phyloP scores from a whole-genome alignment of 2,113 vertebrate genomes.

The Petromus typicus region DNA sequence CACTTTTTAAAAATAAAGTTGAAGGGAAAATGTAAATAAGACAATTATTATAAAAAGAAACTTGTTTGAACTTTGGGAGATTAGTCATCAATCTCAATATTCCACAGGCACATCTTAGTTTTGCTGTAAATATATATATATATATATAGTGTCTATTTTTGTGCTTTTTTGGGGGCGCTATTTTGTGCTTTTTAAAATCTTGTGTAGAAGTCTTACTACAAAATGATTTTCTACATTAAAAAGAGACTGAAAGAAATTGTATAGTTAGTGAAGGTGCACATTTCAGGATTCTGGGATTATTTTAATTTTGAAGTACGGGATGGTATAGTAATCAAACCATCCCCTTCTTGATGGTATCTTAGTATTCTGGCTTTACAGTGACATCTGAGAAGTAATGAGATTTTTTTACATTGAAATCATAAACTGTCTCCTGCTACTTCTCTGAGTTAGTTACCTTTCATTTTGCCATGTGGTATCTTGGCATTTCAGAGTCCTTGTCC shows the following conservation, averaged over 20 bases:
- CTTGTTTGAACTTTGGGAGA: background rate
- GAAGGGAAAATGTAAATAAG: constrained; percentile 12
- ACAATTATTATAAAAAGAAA: constrained; percentile 80
- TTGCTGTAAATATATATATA: constrained; percentile 68
- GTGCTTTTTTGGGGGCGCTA: constrained; percentile 3
- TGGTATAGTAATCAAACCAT: constrained; percentile 18
- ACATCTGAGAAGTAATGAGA: constrained; percentile 22
- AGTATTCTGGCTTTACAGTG: constrained; percentile 27
- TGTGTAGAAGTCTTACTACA: constrained; percentile 77
- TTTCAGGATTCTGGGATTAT: constrained; percentile 37
- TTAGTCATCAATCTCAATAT: background rate
- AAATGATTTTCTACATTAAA: constrained; percentile 68
- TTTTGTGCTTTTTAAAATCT: constrained; percentile 63
- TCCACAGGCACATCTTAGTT: background rate
- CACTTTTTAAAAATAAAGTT: constrained; percentile 60
- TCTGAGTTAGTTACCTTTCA: background rate
- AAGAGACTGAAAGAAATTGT: constrained; percentile 62
- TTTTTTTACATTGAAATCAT: constrained; percentile 42
- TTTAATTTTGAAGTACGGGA: constrained; percentile 48
- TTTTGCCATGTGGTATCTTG: background rate
- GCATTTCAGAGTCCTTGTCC: background rate
- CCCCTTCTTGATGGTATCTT: constrained; percentile 47
- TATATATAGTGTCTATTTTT: constrained; percentile 73
- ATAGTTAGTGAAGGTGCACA: constrained; percentile 30
- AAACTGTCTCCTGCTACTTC: background rate